A percentile compares a stretch with the other conserved stretches of the same genome.
Conservation (phyloP, 2,888 invertebrate species). For the Kuschelorhynchus macadamiae region DNA sequence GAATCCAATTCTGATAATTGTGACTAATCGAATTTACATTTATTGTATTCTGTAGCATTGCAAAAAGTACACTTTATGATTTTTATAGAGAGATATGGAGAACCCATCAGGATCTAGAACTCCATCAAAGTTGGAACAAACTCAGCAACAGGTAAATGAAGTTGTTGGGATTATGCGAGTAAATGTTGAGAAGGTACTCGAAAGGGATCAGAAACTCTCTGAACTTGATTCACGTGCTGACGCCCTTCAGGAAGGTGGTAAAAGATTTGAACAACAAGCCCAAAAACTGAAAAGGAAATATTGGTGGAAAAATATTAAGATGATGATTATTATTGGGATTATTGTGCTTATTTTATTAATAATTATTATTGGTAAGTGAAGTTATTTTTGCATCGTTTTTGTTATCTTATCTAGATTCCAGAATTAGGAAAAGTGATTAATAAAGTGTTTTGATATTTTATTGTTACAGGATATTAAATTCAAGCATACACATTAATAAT, state of each 20-base stretch:
- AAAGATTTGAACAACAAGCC: slow-evolving; percentile 97
- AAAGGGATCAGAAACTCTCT: slow-evolving; percentile 94
- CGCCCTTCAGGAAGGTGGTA: slow-evolving; percentile 93
- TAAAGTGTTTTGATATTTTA: too few species aligned
- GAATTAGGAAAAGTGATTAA: slow-evolving; percentile 2
- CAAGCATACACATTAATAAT: too few species aligned
- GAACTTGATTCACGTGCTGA: slow-evolving; percentile 97
- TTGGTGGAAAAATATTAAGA: slow-evolving; percentile 98
- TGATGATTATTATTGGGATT: slow-evolving; percentile 93
- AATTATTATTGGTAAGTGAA: slow-evolving; percentile 90
- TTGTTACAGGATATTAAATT: too few species aligned
- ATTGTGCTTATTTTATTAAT: slow-evolving; percentile 87
- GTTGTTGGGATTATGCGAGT: slow-evolving; percentile 96
- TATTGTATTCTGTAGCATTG: neutral
- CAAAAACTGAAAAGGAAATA: slow-evolving; percentile 97
- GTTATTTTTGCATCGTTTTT: slow-evolving; percentile 11
- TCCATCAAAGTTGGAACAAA: slow-evolving; percentile 64
- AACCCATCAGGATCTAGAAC: slow-evolving; percentile 57
- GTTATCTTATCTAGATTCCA: slow-evolving; percentile 35
- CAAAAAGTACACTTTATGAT: neutral
- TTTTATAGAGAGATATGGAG: slow-evolving; percentile 53
- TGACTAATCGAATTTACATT: slow-evolving; percentile 17
- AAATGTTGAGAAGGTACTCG: slow-evolving; percentile 96
- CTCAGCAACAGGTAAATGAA: slow-evolving; percentile 71
- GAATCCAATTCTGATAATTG: neutral